These are phyloP conservation scores for Ceraclea dissimilis DNA, from an alignment of 2,888 invertebrate genomes.

Conservation along the genomic window DNA sequence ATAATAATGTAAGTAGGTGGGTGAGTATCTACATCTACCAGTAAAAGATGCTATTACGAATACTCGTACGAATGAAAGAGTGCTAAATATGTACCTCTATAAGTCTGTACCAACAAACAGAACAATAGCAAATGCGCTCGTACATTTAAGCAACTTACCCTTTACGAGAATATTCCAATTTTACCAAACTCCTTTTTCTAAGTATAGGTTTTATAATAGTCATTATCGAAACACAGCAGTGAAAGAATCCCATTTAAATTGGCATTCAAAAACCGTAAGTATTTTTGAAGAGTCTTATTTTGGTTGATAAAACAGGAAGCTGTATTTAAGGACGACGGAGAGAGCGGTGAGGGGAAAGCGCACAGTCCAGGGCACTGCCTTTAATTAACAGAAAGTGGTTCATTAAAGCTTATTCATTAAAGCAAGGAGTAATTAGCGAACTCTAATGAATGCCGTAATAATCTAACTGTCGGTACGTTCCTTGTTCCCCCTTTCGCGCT, in stretches of 20 bases:
- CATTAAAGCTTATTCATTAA: conserved; percentile 87
- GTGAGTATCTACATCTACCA: no score
- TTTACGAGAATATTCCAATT: no score
- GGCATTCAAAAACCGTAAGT: conserved; percentile 3
- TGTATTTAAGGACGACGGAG: conserved; percentile 13
- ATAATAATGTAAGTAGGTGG: no score
- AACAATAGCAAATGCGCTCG: no score
- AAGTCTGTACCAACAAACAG: no score
- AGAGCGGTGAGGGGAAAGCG: conserved; percentile 19
- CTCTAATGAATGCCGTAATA: conserved; percentile 78
- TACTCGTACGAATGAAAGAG: no score
- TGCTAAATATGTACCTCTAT: no score
- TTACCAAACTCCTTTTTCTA: background rate
- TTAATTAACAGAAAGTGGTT: conserved; percentile 88
- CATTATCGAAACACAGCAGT: background rate
- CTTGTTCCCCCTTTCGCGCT: conserved; percentile 12
- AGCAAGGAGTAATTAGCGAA: conserved; percentile 85
- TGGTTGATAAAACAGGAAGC: conserved; percentile 16
- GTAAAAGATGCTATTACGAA: no score
- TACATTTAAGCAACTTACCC: no score
- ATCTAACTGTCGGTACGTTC: conserved; percentile 47
- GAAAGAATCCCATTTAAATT: conserved; percentile 2
- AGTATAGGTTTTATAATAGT: background rate
- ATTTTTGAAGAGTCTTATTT: conserved; percentile 18
- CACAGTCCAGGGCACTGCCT: conserved; percentile 50